A percentile compares a stretch with the other conserved stretches of the same genome.
phyloP scores from a whole-genome alignment of 2,797 vertebrate species.

The Esox lucius region DNA sequence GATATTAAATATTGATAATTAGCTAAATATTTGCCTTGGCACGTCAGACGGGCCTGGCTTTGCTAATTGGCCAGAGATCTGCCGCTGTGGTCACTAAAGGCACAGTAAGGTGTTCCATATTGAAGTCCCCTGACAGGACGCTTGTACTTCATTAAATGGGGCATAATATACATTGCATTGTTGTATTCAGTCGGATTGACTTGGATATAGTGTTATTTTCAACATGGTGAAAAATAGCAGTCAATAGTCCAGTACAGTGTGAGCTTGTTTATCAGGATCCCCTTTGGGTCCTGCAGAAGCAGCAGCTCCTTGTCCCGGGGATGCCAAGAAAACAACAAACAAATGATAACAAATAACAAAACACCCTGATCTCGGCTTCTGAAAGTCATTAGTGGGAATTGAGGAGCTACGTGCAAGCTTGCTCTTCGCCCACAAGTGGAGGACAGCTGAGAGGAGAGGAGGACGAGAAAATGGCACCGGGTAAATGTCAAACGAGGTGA shows the following conservation, averaged over 20 bases:
- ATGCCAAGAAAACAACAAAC: too few species aligned
- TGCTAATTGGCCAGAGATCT: constrained; percentile 82
- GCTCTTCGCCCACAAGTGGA: neutral
- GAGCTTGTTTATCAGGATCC: neutral
- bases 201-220: neutral
- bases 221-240: neutral
- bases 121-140: constrained; percentile 35
- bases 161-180: neutral
- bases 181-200: neutral
- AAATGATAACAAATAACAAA: neutral
- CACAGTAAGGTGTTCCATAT: constrained; percentile 35
- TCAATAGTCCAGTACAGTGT: neutral
- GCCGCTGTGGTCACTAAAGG: constrained; percentile 63
- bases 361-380: neutral
- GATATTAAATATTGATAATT: constrained; percentile 99
- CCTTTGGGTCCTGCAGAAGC: too few species aligned
- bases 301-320: too few species aligned
- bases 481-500: constrained; percentile 49
- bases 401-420: neutral
- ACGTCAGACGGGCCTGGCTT: constrained; percentile 82
- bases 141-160: constrained; percentile 55
- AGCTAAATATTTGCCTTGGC: constrained; percentile 98
- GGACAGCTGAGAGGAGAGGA: neutral
- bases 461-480: constrained; percentile 24
- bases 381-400: neutral